phyloP scores from a whole-genome alignment of 2,113 vertebrate genomes.

The Microcebus griseorufus region DNA sequence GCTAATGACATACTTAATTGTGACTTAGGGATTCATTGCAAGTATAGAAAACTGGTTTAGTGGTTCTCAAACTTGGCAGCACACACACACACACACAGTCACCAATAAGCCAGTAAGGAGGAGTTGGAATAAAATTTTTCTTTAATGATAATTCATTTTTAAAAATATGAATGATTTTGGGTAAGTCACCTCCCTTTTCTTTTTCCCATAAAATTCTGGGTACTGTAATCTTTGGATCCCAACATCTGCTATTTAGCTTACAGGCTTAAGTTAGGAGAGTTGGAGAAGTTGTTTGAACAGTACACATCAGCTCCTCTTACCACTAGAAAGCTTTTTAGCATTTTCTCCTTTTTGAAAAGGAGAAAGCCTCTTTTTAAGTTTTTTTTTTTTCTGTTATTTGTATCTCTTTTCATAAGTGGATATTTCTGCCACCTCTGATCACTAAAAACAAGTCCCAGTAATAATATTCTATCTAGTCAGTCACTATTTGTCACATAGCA shows the following conservation, averaged over 20 bases:
- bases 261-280: background rate
- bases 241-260: background rate
- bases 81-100: background rate
- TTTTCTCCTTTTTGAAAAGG: background rate
- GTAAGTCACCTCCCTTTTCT: background rate
- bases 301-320: background rate
- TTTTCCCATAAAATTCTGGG: background rate
- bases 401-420: background rate
- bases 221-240: background rate
- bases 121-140: background rate
- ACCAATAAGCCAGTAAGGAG: background rate
- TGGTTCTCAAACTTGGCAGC: background rate
- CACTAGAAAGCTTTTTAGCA: background rate
- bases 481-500: background rate
- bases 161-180: background rate
- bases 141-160: background rate
- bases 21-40: background rate
- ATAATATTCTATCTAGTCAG: background rate
- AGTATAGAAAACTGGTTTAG: background rate
- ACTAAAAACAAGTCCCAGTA: background rate
- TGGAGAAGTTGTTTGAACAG: background rate
- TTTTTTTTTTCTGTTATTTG: background rate
- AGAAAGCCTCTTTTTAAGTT: background rate
- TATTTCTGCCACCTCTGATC: background rate
- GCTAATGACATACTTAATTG: rapidly evolving